Conservation (phyloP, 2,888 invertebrate species). For the Neria commutata region DNA sequence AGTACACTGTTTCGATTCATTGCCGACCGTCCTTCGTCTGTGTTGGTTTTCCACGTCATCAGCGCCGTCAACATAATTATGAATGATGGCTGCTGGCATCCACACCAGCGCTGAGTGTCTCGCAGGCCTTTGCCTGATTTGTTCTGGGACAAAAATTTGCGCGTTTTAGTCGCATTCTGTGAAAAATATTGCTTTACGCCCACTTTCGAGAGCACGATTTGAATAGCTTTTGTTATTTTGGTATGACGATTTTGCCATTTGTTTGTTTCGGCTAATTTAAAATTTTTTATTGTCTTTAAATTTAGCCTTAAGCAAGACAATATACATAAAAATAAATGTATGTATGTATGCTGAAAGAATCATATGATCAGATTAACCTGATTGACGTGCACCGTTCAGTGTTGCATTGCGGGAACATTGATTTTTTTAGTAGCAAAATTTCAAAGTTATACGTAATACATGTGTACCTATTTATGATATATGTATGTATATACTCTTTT, state of each 20-base stretch:
- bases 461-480: background rate
- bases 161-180: background rate
- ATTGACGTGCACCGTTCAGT: background rate
- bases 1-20: background rate
- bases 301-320: too few species aligned
- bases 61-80: constrained; percentile 21
- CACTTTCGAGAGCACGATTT: background rate
- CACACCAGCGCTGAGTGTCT: background rate
- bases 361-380: background rate
- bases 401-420: too few species aligned
- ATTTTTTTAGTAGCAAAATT: background rate
- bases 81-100: constrained; percentile 15
- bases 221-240: too few species aligned
- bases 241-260: background rate
- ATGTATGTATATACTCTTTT: too few species aligned
- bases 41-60: constrained; percentile 30
- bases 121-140: background rate
- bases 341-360: background rate
- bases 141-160: background rate
- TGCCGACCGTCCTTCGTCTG: background rate
- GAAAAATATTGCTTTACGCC: constrained; percentile 4
- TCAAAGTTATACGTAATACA: background rate
- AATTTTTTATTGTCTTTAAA: background rate
- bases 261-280: background rate
- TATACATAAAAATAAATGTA: too few species aligned